Evolutionary conservation across 2,888 invertebrate species (phyloP).

Genomic region (Tortricodes alternella): DNA sequence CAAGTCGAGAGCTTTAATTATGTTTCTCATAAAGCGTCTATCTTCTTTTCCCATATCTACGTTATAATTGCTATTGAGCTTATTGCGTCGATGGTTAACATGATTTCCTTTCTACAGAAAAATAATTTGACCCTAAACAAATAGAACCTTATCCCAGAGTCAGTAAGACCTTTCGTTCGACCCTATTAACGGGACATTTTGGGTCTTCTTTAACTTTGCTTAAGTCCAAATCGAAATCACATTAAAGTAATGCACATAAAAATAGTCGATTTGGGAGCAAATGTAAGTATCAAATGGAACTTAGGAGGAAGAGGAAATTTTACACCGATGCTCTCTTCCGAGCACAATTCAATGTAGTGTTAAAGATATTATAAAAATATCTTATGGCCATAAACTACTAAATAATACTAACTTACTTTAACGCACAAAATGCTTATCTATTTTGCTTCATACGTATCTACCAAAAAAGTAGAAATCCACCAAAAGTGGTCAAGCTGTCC

Average conservation of each 20-base stretch:
- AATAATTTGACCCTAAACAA: neutral
- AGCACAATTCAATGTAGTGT: conserved; percentile 29
- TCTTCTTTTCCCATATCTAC: too few species aligned
- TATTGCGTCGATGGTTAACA: neutral
- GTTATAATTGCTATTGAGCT: neutral
- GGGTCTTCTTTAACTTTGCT: conserved; percentile 12
- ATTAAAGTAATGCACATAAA: conserved; percentile 66
- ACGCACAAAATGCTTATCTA: too few species aligned
- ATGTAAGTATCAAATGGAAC: conserved; percentile 54
- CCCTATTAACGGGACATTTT: conserved; percentile 9
- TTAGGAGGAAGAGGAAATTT: conserved; percentile 33
- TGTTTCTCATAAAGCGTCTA: too few species aligned
- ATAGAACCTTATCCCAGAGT: neutral
- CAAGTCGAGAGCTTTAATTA: too few species aligned
- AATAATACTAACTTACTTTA: too few species aligned
- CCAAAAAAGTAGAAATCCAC: too few species aligned
- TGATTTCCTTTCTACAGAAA: neutral
- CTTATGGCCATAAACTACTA: too few species aligned
- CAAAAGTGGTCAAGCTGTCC: too few species aligned
- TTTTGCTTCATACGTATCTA: too few species aligned
- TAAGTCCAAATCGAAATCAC: conserved; percentile 53
- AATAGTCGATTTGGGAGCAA: conserved; percentile 58
- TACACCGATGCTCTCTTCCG: conserved; percentile 48
- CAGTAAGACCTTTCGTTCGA: neutral
- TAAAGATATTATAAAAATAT: too few species aligned